Percentiles rank a stretch among this genome's conserved stretches.
These are phyloP conservation scores for Chlorospingus semifuscus DNA, from an alignment of 2,797 vertebrate species.

Conservation along the genomic window DNA sequence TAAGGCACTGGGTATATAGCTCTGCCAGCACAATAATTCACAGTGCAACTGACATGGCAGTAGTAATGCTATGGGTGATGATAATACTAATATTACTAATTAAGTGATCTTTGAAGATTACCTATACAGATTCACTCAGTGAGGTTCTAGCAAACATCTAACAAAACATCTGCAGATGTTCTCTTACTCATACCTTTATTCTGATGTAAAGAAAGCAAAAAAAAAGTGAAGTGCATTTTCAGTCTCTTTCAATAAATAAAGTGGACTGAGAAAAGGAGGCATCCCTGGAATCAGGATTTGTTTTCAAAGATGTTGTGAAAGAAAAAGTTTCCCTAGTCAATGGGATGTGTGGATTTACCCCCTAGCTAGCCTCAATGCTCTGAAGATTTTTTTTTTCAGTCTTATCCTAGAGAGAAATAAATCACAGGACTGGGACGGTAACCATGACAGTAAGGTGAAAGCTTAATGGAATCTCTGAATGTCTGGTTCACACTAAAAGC, in stretches of 20 bases:
- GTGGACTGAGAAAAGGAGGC: not conserved
- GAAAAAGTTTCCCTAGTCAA: not conserved
- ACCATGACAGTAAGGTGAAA: constrained; percentile 56
- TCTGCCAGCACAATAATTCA: not conserved
- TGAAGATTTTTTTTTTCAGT: not conserved
- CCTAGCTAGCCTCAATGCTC: not conserved
- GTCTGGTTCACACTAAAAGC: constrained; percentile 26
- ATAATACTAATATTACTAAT: not conserved
- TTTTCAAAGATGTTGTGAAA: not conserved
- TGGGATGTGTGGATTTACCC: not conserved
- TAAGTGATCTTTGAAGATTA: not conserved
- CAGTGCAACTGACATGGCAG: not conserved
- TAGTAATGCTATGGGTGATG: not conserved
- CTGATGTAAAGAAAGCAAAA: not conserved
- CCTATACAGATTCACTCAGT: not conserved
- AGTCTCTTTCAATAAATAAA: not conserved
- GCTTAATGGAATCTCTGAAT: constrained; percentile 16
- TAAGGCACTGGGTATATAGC: not conserved
- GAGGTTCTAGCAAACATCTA: not conserved
- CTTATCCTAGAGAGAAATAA: constrained; percentile 11
- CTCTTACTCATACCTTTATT: not conserved
- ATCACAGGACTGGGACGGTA: not conserved
- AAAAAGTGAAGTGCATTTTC: not conserved
- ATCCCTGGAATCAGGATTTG: not conserved
- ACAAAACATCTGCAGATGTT: not conserved